Percentiles rank a stretch among this genome's conserved stretches.
Evolutionary conservation across 1,140 invertebrate genomes (phyloP).

Genomic region (Saccostrea echinata): DNA sequence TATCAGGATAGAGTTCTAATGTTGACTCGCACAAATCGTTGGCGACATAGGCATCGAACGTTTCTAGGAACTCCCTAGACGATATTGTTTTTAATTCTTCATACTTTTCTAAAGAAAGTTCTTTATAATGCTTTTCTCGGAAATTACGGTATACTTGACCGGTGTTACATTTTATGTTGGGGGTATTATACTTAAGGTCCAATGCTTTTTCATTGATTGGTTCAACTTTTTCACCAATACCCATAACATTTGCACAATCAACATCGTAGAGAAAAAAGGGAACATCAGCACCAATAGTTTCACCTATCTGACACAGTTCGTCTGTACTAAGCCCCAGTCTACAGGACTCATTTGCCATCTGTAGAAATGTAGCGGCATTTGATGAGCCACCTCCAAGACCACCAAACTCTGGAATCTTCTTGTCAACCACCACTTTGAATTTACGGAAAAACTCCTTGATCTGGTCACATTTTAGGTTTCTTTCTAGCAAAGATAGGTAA

Average conservation of each 20-base stretch:
- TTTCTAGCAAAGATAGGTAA: constrained; percentile 6
- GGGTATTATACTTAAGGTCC: neutral
- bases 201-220: neutral
- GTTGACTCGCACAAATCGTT: constrained; percentile 41
- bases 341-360: constrained; percentile 21
- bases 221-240: constrained; percentile 40
- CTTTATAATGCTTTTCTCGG: constrained; percentile 36
- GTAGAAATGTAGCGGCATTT: constrained; percentile 46
- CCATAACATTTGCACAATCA: constrained; percentile 40
- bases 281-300: constrained; percentile 7
- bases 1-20: constrained; percentile 35
- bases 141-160: constrained; percentile 38
- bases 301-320: constrained; percentile 18
- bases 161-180: constrained; percentile 22
- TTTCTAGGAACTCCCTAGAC: constrained; percentile 8
- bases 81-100: neutral
- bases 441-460: constrained; percentile 31
- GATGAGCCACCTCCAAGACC: constrained; percentile 46
- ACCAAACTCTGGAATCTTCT: constrained; percentile 27
- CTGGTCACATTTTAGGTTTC: neutral
- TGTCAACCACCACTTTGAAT: constrained; percentile 24
- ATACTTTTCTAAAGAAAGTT: neutral
- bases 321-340: neutral
- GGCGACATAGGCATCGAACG: neutral
- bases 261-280: constrained; percentile 40